A percentile compares a stretch with the other conserved stretches of the same genome.
Evolutionary conservation across 2,113 vertebrate genomes (phyloP).

Genomic region (Spilogale gracilis): DNA sequence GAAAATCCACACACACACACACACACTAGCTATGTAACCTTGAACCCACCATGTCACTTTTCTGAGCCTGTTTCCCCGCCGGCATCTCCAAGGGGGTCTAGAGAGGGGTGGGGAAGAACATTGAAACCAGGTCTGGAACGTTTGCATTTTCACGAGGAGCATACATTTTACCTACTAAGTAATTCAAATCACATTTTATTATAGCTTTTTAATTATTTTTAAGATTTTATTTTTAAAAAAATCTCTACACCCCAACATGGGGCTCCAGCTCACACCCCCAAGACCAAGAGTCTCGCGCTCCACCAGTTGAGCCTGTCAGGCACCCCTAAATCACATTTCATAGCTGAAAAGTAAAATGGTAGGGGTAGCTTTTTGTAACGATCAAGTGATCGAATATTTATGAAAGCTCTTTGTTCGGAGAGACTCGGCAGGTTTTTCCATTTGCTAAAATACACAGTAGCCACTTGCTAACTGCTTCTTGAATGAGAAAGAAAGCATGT

Average conservation of each 20-base stretch:
- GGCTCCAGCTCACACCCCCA: not conserved
- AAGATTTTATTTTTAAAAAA: not conserved
- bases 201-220: not conserved
- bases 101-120: not conserved
- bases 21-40: not conserved
- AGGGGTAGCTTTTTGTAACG: not conserved
- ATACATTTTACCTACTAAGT: slow-evolving; percentile 31
- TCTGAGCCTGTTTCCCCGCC: not conserved
- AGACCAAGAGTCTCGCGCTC: not conserved
- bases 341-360: slow-evolving; percentile 46
- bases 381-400: not conserved
- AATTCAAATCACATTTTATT: not conserved
- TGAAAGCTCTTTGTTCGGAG: slow-evolving; percentile 42
- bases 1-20: not conserved
- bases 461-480: not conserved
- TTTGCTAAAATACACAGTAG: not conserved
- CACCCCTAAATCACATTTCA: not conserved
- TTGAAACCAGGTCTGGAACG: not conserved
- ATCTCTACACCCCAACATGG: not conserved
- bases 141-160: not conserved
- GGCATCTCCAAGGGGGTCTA: not conserved
- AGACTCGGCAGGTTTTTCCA: not conserved
- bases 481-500: slow-evolving; percentile 21
- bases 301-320: not conserved
- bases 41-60: not conserved